A percentile compares a stretch with the other conserved stretches of the same genome.
phyloP scores from a whole-genome alignment of 2,797 vertebrate genomes.

The Galaxias olidus region DNA sequence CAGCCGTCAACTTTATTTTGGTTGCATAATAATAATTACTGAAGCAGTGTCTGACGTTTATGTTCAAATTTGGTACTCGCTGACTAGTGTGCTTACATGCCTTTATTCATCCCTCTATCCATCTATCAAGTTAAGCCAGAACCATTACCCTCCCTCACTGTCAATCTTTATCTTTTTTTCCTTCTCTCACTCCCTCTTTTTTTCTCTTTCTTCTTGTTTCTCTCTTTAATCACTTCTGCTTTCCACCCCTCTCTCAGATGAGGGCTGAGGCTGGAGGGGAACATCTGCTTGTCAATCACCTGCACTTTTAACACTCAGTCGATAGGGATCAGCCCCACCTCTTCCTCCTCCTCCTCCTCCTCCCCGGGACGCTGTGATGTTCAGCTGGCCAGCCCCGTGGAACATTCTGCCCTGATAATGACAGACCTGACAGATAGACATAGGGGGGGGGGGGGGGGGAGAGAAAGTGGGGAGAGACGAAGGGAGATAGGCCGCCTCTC shows the following conservation, averaged over 20 bases:
- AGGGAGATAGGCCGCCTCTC: slow-evolving; percentile 58
- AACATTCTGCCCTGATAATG: no score
- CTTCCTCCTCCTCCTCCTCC: background rate
- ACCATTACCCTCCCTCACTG: background rate
- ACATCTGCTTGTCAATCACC: slow-evolving; percentile 71
- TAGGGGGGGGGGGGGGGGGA: no score
- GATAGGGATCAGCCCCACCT: slow-evolving; percentile 45
- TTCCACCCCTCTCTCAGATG: slow-evolving; percentile 22
- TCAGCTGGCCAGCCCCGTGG: slow-evolving; percentile 47
- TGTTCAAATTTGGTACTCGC: no score
- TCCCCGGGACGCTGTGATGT: slow-evolving; percentile 52
- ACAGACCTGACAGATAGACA: slow-evolving; percentile 31
- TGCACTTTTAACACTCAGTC: slow-evolving; percentile 35
- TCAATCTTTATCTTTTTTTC: background rate
- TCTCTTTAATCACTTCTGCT: background rate
- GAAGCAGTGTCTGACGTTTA: no score
- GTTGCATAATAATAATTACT: no score
- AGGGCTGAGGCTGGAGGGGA: slow-evolving; percentile 24
- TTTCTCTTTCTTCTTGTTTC: slow-evolving; percentile 12
- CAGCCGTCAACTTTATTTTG: no score
- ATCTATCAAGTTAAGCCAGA: no score
- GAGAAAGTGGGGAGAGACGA: slow-evolving; percentile 63
- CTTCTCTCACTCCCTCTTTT: background rate
- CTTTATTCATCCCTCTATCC: no score
- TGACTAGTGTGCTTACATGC: no score